Evolutionary conservation across 2,888 invertebrate genomes (phyloP).

Genomic region (Diaperis boleti): DNA sequence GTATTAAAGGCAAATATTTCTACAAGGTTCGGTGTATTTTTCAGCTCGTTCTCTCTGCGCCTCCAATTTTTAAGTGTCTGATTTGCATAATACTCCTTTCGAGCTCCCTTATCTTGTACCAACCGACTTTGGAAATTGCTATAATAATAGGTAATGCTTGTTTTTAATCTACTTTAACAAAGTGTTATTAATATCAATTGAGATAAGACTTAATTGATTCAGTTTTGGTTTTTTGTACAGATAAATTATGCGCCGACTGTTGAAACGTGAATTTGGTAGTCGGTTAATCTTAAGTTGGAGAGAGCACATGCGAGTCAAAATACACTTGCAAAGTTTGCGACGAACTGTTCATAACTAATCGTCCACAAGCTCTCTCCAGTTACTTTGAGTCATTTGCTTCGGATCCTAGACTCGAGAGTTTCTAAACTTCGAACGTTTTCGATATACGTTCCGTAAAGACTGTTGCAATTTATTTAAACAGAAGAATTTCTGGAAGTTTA

Average conservation of each 20-base stretch:
- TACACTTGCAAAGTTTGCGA: conserved; percentile 37
- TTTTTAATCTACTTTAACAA: conserved; percentile 25
- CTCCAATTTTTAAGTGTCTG: conserved; percentile 23
- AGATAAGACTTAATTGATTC: conserved; percentile 3
- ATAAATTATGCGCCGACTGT: conserved; percentile 44
- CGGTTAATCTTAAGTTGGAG: conserved; percentile 49
- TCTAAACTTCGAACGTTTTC: conserved; percentile 20
- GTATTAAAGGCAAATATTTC: conserved; percentile 7
- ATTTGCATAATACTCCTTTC: conserved; percentile 30
- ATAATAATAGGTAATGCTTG: conserved; percentile 23
- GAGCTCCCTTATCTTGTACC: conserved; percentile 24
- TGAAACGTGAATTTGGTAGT: conserved; percentile 47
- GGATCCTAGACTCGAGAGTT: conserved; percentile 32
- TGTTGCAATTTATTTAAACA: conserved; percentile 16
- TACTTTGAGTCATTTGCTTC: conserved; percentile 37
- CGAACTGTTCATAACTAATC: conserved; percentile 40
- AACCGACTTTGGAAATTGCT: conserved; percentile 6
- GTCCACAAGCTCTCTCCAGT: conserved; percentile 33
- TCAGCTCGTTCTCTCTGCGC: conserved; percentile 25
- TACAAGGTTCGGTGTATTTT: conserved; percentile 13
- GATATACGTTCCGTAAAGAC: conserved; percentile 6
- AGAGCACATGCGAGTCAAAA: conserved; percentile 47
- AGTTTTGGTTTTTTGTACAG: background rate
- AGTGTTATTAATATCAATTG: conserved; percentile 23
- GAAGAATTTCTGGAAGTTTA: conserved; percentile 7